These are phyloP conservation scores for Pluvianellus socialis DNA, from an alignment of 2,113 vertebrate species.

Conservation along the genomic window DNA sequence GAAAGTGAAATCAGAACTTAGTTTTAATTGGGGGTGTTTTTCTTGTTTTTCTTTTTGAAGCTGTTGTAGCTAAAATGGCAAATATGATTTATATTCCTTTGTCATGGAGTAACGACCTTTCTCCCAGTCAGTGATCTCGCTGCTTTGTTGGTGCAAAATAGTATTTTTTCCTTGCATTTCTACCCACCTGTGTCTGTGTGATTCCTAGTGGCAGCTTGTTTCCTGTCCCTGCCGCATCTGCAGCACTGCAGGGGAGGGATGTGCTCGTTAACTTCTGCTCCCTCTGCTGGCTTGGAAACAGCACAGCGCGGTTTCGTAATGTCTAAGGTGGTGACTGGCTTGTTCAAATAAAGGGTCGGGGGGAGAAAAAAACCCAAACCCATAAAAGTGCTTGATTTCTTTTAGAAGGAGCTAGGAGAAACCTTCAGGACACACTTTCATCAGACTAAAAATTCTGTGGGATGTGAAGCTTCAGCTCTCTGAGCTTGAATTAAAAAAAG, in stretches of 20 bases:
- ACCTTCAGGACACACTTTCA: background rate
- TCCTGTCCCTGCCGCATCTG: background rate
- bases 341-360: background rate
- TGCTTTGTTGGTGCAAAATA: background rate
- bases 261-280: background rate
- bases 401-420: background rate
- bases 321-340: accelerated
- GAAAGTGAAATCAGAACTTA: background rate
- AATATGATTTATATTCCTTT: background rate
- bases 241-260: background rate
- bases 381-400: background rate
- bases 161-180: background rate
- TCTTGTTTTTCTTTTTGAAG: background rate
- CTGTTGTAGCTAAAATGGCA: background rate
- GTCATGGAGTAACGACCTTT: accelerated
- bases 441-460: background rate
- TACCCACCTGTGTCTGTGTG: background rate
- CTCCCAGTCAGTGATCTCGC: too few relatives aligned
- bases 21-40: background rate
- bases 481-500: background rate
- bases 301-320: background rate
- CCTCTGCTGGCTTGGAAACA: background rate
- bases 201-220: background rate
- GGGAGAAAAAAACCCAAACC: accelerated
- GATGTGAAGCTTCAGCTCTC: background rate